Base-by-base conservation (phyloP, 2,797 vertebrate genomes). In the Tadarida brasiliensis region DNA sequence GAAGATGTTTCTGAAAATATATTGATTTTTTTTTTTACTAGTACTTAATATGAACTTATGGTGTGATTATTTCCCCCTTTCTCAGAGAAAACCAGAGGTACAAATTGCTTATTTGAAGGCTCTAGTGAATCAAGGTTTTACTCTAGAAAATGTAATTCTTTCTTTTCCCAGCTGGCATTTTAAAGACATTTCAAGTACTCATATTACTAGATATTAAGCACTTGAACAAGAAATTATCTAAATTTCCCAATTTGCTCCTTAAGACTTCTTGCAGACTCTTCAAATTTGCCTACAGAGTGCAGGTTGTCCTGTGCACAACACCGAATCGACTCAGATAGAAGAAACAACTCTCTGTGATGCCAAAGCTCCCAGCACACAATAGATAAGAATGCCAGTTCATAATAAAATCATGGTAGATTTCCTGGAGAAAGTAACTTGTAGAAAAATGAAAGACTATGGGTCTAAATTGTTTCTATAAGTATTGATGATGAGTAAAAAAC, bases 231-330 rank as follows among this genome's bases (percentile, higher is more conserved):
- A 96, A 97, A 97, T 97, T 96, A 96, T 90, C 95, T 96, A 96
- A 97, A 98, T 96, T 94, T 97, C 96, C 92, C 95, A 95, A 95
- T 96, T 94, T 98, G 80, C 93, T 96, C 89, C 97, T 97, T 96
- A 93, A 96, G 86, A 91, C 76, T 97, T 96, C 96, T 91, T 78
- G 35, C 24, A 95, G 65, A 65, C 65, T 91, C 83, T 94, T 83
- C 67, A 96, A 47, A 96, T 94, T 94, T 92, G 56, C 74, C 57
- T 63, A 15, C 56, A 57, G 73, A 97, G 44, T 82, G 30, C 59
- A 92, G 68, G 70, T 57, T 91, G 26, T 92, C 78, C 92, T 74
- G 44, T 73, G 7, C 57, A 82, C 57, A 65, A 94, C 10, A 26
- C 19, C 65, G 54, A 90, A 51, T 84, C 68, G 67, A 63, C 80